Evolutionary conservation across 2,888 invertebrate genomes (phyloP).

Genomic region (Timema podura): DNA sequence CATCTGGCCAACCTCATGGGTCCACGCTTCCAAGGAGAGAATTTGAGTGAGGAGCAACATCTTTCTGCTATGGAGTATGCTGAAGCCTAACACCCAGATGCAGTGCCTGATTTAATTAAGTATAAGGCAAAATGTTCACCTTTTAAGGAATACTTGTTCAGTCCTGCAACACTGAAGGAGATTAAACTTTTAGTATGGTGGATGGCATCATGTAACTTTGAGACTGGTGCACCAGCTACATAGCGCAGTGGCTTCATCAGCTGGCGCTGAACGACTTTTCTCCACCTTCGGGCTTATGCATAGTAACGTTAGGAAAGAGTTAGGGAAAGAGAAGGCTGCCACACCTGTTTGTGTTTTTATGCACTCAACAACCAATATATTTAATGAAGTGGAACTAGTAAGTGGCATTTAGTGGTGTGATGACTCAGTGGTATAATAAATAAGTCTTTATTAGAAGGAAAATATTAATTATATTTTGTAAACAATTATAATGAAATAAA

Average conservation of each 20-base stretch:
- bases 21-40: conserved; percentile 7
- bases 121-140: background rate
- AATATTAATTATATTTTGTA: background rate
- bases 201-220: conserved; percentile 8
- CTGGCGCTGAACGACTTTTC: background rate
- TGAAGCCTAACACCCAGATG: conserved; percentile 4
- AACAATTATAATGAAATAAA: background rate
- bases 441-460: too few species aligned
- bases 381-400: too few species aligned
- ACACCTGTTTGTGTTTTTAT: background rate
- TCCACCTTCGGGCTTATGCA: background rate
- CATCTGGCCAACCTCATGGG: conserved; percentile 8
- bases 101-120: background rate
- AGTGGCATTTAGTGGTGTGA: too few species aligned
- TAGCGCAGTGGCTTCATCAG: background rate
- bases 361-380: background rate
- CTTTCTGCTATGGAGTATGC: conserved; percentile 5
- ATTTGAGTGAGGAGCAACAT: conserved; percentile 7
- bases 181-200: background rate
- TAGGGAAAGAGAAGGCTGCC: background rate
- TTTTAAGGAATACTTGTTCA: conserved; percentile 10
- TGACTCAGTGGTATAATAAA: too few species aligned
- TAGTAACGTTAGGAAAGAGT: background rate
- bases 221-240: background rate
- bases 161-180: background rate